Conservation (phyloP, 2,113 vertebrate species). For the Mystacornis crossleyi region DNA sequence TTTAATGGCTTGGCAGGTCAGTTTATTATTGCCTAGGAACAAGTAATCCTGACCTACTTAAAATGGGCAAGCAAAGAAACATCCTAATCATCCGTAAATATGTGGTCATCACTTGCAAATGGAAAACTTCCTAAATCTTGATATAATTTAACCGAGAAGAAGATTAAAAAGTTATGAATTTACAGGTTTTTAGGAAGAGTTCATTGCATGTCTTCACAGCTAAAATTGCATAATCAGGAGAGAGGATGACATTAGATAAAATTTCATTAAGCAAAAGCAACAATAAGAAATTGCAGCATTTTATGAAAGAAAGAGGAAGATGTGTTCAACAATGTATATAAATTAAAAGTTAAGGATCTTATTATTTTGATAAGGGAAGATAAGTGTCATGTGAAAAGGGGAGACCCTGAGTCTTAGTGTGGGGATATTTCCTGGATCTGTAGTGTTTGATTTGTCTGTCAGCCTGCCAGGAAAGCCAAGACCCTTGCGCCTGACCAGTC, state of each 20-base stretch:
- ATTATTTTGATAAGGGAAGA: background rate
- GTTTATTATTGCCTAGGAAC: background rate
- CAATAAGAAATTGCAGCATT: background rate
- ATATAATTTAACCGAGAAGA: background rate
- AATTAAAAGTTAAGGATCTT: background rate
- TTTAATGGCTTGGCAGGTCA: background rate
- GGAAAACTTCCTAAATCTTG: background rate
- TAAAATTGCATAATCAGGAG: background rate
- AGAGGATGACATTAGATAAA: background rate
- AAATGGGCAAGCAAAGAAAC: background rate
- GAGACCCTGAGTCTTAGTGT: background rate
- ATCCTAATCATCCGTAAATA: background rate
- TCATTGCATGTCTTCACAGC: background rate
- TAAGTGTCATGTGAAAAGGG: background rate
- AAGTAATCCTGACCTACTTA: background rate
- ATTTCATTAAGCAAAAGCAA: background rate
- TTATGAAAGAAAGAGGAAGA: background rate
- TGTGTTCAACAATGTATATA: background rate
- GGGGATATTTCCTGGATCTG: background rate
- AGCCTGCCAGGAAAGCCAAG: fast-evolving
- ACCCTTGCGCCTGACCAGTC: background rate
- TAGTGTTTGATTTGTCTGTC: background rate
- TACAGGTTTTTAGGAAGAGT: background rate
- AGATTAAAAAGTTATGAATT: background rate
- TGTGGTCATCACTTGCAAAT: background rate